Base-by-base conservation (phyloP, 2,888 invertebrate genomes). In the Leptura quadrifasciata region DNA sequence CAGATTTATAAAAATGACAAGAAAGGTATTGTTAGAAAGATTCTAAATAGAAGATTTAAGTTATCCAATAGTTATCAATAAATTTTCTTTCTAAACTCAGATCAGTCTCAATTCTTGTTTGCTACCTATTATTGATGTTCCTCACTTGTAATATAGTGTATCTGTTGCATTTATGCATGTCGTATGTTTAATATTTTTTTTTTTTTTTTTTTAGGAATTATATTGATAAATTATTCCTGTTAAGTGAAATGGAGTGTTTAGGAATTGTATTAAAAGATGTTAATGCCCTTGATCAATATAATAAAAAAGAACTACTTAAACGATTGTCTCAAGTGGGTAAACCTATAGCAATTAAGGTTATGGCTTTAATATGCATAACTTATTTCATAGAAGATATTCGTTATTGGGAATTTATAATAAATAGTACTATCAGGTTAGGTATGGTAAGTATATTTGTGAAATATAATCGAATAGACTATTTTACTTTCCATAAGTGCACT, bases 281-380 rank as follows among this genome's bases (percentile, higher is more conserved):
- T 0, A 80, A 83, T 20, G 77, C 79, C 3, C 77, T 87, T 20
- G 81, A 86, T 65, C 57, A 77, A 15, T 79, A 76, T 31, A 84
- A 84, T 35, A 87, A 86, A 69, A 83, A 81, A 15, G 82, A 84
- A 5, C 78, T 88, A 6, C 76, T 88, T 21, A 84, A 82, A 58
- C 81, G 84, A 69, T 76, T 88, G 18, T 81, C 83, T n/a, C 75
- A 84, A 55, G 76, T 83, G 3, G 79, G 75, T 17, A 82, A 82
- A 76, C 76, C 82, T 0, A 24, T 81, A 10, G 79, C 81, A 12
- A 70, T 88, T 27, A 84, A 85, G 79, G 82, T 84, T 27, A 86
- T 88, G 86, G 86, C 84, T 9, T 74, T 79, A 27, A 73, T 87
- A 68, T 88, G 88, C 76, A 84, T 84, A 21, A 84, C 84, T 0